phyloP scores from a whole-genome alignment of 2,888 invertebrate genomes.

The Oxyscelio sp. region DNA sequence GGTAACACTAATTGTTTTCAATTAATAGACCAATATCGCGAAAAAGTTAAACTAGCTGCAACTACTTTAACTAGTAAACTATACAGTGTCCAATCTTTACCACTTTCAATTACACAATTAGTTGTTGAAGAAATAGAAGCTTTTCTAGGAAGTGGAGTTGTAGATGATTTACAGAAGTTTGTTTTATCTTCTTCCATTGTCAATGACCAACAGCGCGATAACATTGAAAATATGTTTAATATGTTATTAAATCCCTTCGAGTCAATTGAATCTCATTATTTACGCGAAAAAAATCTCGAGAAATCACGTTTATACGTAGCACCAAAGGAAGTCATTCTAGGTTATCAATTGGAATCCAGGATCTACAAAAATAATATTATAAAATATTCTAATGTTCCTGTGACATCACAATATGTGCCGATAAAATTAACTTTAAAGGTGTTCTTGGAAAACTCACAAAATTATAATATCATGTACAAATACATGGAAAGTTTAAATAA shows the following conservation, averaged over 20 bases:
- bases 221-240: background rate
- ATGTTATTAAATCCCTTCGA: background rate
- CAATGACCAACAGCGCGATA: background rate
- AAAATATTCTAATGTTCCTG: background rate
- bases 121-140: background rate
- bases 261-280: background rate
- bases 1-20: background rate
- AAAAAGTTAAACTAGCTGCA: background rate
- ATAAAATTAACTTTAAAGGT: background rate
- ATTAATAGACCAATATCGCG: background rate
- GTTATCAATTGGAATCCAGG: background rate
- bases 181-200: background rate
- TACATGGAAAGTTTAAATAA: background rate
- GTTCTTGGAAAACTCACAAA: slow-evolving; percentile 1
- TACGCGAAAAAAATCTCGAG: background rate
- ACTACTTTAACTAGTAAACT: background rate
- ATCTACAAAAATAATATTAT: background rate
- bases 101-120: background rate
- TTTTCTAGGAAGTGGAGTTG: background rate
- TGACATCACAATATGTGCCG: background rate
- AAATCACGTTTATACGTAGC: background rate
- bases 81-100: background rate
- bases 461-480: background rate
- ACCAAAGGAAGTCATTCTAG: background rate
- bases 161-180: background rate